Percentiles rank a stretch among this genome's conserved stretches.
Evolutionary conservation across 2,888 invertebrate genomes (phyloP).

Genomic region (Apeira syringaria): DNA sequence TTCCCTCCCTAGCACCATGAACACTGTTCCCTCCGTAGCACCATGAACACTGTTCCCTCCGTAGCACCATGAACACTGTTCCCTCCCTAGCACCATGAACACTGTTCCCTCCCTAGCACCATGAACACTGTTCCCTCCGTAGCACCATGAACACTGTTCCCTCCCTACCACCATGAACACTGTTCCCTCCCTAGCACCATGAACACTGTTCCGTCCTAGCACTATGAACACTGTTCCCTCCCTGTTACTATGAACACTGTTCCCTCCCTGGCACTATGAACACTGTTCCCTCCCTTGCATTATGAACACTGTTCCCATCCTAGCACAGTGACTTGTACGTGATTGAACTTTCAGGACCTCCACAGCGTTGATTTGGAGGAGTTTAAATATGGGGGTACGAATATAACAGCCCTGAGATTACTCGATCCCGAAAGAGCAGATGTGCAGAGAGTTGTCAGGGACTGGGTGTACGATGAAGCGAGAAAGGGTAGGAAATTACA

Average conservation of each 20-base stretch:
- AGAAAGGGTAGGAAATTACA: constrained; percentile 86
- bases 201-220: too few species aligned
- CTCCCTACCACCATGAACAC: constrained; percentile 25
- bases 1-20: constrained; percentile 3
- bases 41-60: constrained; percentile 25
- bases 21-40: too few species aligned
- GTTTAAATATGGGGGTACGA: constrained; percentile 97
- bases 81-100: constrained; percentile 6
- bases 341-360: constrained; percentile 86
- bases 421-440: constrained; percentile 93
- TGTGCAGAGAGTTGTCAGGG: constrained; percentile 89
- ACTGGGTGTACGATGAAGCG: constrained; percentile 91
- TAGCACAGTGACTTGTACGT: constrained; percentile 13
- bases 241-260: constrained; percentile 20
- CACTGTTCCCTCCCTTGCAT: too few species aligned
- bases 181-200: constrained; percentile 11
- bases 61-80: constrained; percentile 22
- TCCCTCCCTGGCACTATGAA: background rate
- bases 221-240: constrained; percentile 26
- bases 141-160: too few species aligned
- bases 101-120: constrained; percentile 18
- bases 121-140: constrained; percentile 23
- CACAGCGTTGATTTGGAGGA: constrained; percentile 96
- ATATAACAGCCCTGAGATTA: constrained; percentile 96
- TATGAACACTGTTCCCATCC: constrained; percentile 26